Base-by-base conservation (phyloP, 2,113 vertebrate species). In the Mesoclemmys tuberculata region DNA sequence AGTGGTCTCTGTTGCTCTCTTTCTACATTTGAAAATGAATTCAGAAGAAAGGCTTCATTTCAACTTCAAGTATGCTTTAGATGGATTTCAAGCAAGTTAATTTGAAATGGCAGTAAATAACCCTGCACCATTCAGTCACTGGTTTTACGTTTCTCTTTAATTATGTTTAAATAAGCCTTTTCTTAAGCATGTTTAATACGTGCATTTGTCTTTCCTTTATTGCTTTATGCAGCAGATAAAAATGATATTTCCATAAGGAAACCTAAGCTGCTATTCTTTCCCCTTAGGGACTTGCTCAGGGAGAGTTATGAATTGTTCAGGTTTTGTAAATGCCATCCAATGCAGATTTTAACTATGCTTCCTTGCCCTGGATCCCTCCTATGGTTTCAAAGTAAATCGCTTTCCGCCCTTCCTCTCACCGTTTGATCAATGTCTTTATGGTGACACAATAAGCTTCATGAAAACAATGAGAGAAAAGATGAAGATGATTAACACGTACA, bases 391-490 rank as follows among this genome's bases (percentile, higher is more conserved):
- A 97, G 90, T 95, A 95, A 96, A 96, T 94, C 96, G 96, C 75
- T 85, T 95, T 93, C 87, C 95, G 85, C 95, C 87, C 93, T 95
- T 58, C 92, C 90, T 96, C 88, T 90, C 95, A 92, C 78, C 2
- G 6, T 93, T 94, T 97, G 96, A 98, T 97, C 96, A 94, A 91
- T 97, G 94, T 56, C 95, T 97, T 97, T 88, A 56, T 71, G 87
- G 85, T 89, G 77, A 84, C 82, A 94, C 44, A 93, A 84, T 84
- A 93, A 94, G 51, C 11, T 85, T 54, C 2, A 18, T 3, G 79
- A 89, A 95, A 96, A 89, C 75, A 96, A 31, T 74, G 91, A 22
- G 14, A 89, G 87, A 94, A 96, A 94, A 97, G 52, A 94, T 52
- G 77, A 97, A 95, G 82, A 87, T 90, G 92, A 94, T 97, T 92